phyloP scores from a whole-genome alignment of 2,113 vertebrate species.

The Leptobrachium leishanense region DNA sequence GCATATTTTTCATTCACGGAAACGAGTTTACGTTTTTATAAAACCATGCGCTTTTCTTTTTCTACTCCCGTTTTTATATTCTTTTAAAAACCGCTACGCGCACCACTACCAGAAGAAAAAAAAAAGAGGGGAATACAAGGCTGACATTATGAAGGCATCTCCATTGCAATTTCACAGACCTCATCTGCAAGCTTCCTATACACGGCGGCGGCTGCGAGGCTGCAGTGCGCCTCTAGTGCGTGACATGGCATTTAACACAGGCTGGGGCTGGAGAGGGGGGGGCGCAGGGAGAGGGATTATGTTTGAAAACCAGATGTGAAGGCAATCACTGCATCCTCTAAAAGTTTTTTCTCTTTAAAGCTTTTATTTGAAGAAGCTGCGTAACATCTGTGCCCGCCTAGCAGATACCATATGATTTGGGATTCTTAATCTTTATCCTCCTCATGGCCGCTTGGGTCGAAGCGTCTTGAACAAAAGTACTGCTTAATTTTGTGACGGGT shows the following conservation, averaged over 20 bases:
- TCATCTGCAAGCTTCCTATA: slow-evolving; percentile 38
- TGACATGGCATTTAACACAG: slow-evolving; percentile 46
- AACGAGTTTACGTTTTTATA: too few species aligned
- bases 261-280: slow-evolving; percentile 30
- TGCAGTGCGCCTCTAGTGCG: slow-evolving; percentile 39
- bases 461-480: too few species aligned
- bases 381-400: not conserved
- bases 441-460: too few species aligned
- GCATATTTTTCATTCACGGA: too few species aligned
- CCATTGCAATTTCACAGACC: slow-evolving; percentile 11
- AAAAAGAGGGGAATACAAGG: slow-evolving; percentile 11
- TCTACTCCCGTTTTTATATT: too few species aligned
- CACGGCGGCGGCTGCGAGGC: slow-evolving; percentile 8
- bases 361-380: not conserved
- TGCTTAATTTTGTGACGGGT: too few species aligned
- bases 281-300: slow-evolving; percentile 31
- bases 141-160: slow-evolving; percentile 37
- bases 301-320: slow-evolving; percentile 45
- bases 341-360: not conserved
- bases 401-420: too few species aligned
- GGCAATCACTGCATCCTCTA: slow-evolving; percentile 23
- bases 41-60: too few species aligned
- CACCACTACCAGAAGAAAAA: too few species aligned
- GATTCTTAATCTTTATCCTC: too few species aligned
- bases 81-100: too few species aligned